A percentile compares a stretch with the other conserved stretches of the same genome.
Conservation (phyloP, 2,888 invertebrate species). For the Oscheius sp. region DNA sequence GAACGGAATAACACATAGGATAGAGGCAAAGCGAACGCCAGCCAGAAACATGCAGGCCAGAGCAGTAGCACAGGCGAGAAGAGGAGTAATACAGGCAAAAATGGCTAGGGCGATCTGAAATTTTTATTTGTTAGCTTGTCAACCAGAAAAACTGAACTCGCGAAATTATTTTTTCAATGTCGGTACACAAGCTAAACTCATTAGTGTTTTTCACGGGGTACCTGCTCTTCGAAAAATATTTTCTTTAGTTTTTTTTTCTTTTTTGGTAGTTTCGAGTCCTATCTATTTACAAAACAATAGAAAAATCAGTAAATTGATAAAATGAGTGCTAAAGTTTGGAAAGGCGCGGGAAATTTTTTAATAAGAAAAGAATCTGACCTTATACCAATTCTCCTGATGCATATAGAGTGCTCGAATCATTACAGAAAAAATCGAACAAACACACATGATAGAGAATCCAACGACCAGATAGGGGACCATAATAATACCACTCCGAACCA, state of each 20-base stretch:
- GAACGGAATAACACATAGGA: constrained; percentile 65
- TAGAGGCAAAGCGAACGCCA: constrained; percentile 63
- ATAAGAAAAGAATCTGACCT: constrained; percentile 37
- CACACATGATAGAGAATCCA: constrained; percentile 64
- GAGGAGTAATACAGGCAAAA: constrained; percentile 64
- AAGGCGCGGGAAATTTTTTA: background rate
- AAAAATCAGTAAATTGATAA: background rate
- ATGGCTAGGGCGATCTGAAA: constrained; percentile 55
- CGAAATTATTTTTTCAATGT: too few relatives aligned
- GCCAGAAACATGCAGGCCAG: constrained; percentile 59
- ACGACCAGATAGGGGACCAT: constrained; percentile 61
- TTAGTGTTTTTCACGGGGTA: too few relatives aligned
- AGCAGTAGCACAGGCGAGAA: constrained; percentile 67
- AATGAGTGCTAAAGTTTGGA: background rate
- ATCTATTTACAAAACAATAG: too few relatives aligned
- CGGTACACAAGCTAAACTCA: too few relatives aligned
- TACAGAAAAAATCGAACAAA: constrained; percentile 54
- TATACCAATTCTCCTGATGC: constrained; percentile 59
- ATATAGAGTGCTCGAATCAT: constrained; percentile 63
- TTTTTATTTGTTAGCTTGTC: too few relatives aligned
- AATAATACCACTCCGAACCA: constrained; percentile 57
- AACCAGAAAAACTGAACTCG: too few relatives aligned
- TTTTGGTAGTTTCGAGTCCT: too few relatives aligned
- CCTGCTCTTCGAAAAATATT: too few relatives aligned
- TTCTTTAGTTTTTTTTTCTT: too few relatives aligned